Conservation (phyloP, 2,888 invertebrate species). For the Dioctria rufipes region DNA sequence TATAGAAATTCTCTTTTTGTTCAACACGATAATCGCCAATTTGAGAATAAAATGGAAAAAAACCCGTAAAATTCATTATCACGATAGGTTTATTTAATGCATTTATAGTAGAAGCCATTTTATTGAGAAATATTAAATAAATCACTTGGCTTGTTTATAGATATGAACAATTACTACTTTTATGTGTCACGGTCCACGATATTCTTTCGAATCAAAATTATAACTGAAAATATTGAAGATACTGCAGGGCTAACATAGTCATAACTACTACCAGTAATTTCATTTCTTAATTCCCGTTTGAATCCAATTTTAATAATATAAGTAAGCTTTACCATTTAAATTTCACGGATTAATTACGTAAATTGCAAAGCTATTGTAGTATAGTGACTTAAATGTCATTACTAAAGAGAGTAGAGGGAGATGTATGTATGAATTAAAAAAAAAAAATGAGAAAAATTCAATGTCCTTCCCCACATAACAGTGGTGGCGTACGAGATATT, state of each 20-base stretch:
- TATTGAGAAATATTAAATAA: background rate
- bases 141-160: background rate
- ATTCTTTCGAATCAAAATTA: background rate
- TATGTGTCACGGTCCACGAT: too few species aligned
- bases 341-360: slow-evolving; percentile 30
- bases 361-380: background rate
- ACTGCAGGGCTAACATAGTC: too few species aligned
- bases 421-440: too few species aligned
- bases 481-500: too few species aligned
- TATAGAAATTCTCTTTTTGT: background rate
- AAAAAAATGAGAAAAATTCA: too few species aligned
- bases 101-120: slow-evolving; percentile 16
- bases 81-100: slow-evolving; percentile 13
- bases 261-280: background rate
- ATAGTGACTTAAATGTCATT: too few species aligned
- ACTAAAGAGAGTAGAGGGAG: too few species aligned
- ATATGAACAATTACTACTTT: background rate
- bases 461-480: too few species aligned
- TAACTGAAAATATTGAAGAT: too few species aligned
- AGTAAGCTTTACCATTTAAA: slow-evolving; percentile 15
- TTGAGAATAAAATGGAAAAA: slow-evolving; percentile 34
- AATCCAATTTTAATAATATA: slow-evolving; percentile 6
- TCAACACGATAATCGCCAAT: slow-evolving; percentile 10
- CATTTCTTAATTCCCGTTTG: background rate
- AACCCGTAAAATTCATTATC: slow-evolving; percentile 1